A percentile compares a stretch with the other conserved stretches of the same genome.
phyloP scores from a whole-genome alignment of 2,797 vertebrate genomes.

The Gadopsis marmoratus region DNA sequence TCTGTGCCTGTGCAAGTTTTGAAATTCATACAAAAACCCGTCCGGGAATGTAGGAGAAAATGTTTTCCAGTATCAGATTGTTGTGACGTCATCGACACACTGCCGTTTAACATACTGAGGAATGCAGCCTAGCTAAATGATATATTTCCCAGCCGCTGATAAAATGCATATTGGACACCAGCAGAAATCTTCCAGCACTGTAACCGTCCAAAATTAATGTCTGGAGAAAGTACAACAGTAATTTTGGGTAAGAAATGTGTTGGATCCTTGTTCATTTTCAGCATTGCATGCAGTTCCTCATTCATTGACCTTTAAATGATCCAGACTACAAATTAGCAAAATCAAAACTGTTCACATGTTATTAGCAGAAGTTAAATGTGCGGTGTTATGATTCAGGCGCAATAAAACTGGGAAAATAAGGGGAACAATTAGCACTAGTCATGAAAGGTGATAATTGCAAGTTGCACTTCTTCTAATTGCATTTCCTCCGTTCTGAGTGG shows the following conservation, averaged over 20 bases:
- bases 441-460: slow-evolving; percentile 62
- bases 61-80: slow-evolving; percentile 16
- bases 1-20: slow-evolving; percentile 57
- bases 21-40: slow-evolving; percentile 31
- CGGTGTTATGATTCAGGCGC: neutral
- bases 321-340: slow-evolving; percentile 8
- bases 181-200: neutral
- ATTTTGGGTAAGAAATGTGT: neutral
- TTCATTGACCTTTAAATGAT: slow-evolving; percentile 24
- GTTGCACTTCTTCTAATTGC: slow-evolving; percentile 39
- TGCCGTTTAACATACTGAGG: slow-evolving; percentile 6
- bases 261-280: neutral
- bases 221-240: neutral
- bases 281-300: neutral
- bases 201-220: neutral
- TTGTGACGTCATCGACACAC: slow-evolving; percentile 11
- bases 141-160: neutral
- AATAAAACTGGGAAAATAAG: neutral
- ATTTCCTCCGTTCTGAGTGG: slow-evolving; percentile 1
- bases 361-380: slow-evolving; percentile 13
- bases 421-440: slow-evolving; percentile 34
- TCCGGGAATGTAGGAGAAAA: neutral
- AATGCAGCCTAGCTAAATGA: slow-evolving; percentile 2
- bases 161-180: neutral
- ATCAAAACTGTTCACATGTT: slow-evolving; percentile 9